A percentile compares a stretch with the other conserved stretches of the same genome.
These are phyloP conservation scores for Trichomalopsis sarcophagae DNA, from an alignment of 1,140 invertebrate species.

Conservation along the genomic window DNA sequence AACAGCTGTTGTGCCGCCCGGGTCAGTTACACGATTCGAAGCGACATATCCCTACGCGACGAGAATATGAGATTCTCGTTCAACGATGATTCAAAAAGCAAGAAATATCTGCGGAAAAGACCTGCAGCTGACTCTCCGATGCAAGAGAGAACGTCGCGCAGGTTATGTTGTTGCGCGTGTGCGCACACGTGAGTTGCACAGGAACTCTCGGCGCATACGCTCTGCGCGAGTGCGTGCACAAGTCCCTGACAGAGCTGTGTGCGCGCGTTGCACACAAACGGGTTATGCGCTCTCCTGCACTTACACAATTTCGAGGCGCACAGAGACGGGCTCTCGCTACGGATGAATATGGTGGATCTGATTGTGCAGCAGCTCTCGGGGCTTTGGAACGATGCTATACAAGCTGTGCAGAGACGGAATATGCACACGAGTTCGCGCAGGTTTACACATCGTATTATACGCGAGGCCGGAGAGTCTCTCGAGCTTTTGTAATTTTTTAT, in stretches of 20 bases:
- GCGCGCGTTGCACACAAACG: not conserved
- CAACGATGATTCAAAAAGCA: not conserved
- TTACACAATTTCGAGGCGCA: constrained; percentile 13
- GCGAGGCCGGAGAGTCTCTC: not conserved
- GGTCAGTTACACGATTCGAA: not conserved
- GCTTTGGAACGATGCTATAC: not conserved
- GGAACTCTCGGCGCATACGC: not conserved
- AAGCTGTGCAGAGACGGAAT: not conserved
- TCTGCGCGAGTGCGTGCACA: not conserved
- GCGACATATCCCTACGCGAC: not conserved
- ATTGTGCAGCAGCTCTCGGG: too few relatives aligned
- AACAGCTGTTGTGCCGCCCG: not conserved
- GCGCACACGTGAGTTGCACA: constrained; percentile 29
- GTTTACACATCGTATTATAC: not conserved
- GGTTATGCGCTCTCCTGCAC: constrained; percentile 13
- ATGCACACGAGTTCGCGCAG: too few relatives aligned
- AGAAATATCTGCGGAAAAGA: not conserved
- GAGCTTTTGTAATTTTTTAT: not conserved
- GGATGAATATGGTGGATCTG: too few relatives aligned
- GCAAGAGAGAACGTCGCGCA: not conserved
- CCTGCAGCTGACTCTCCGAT: not conserved
- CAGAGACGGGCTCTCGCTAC: too few relatives aligned
- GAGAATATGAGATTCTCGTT: not conserved
- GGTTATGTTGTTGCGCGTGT: constrained; percentile 23
- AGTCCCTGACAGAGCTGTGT: not conserved